Percentiles rank a stretch among this genome's conserved stretches.
phyloP scores from a whole-genome alignment of 2,113 vertebrate species.

The Cephalopterus ornatus region DNA sequence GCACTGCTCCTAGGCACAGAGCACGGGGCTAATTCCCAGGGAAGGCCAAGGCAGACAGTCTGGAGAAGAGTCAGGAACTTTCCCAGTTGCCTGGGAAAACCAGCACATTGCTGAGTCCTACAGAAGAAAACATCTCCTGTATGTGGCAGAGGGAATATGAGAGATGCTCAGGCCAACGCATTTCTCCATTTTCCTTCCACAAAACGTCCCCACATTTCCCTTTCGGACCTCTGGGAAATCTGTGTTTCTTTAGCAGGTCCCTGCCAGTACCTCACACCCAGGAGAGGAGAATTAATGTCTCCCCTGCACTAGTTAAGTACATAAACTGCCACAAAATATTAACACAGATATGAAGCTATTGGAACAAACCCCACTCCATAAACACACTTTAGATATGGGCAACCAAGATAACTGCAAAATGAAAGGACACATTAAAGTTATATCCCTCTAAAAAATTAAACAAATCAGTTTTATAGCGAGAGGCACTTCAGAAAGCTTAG shows the following conservation, averaged over 20 bases:
- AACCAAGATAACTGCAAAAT: constrained; percentile 74
- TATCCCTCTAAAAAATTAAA: constrained; percentile 71
- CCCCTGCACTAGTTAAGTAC: constrained; percentile 14
- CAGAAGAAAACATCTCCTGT: background rate
- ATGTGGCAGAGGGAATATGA: background rate
- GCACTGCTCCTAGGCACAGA: background rate
- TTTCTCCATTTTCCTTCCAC: background rate
- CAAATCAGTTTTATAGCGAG: constrained; percentile 78
- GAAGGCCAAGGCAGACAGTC: background rate
- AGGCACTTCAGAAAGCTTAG: constrained; percentile 74
- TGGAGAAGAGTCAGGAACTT: background rate
- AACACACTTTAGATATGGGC: constrained; percentile 56
- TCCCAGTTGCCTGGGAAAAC: background rate
- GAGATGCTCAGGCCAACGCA: background rate
- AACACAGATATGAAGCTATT: constrained; percentile 69
- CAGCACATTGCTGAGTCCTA: background rate
- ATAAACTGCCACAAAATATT: constrained; percentile 63
- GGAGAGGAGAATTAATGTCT: constrained; percentile 37
- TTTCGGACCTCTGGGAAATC: background rate
- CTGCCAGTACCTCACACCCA: background rate
- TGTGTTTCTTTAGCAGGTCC: background rate
- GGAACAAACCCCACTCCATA: constrained; percentile 49
- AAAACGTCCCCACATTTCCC: background rate
- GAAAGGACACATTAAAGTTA: constrained; percentile 76
- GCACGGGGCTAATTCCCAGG: background rate